Percentiles rank a stretch among this genome's conserved stretches.
Evolutionary conservation across 1,140 invertebrate genomes (phyloP).

Genomic region (Cecropterus lyciades): DNA sequence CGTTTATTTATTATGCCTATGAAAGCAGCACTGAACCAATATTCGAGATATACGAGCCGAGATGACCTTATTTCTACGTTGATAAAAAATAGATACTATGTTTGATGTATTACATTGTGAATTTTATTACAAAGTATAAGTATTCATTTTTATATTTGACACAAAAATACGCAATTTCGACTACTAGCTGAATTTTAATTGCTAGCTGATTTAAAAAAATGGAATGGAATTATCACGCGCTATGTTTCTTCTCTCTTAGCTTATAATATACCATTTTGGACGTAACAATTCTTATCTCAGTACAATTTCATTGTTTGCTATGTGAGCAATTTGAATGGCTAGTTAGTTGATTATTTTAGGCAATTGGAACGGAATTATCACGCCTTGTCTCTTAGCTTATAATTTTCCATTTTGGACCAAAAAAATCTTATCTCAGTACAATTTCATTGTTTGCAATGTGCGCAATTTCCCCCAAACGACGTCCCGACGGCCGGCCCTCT

Average conservation of each 20-base stretch:
- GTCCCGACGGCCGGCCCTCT: slow-evolving; percentile 35
- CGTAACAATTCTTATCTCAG: slow-evolving; percentile 54
- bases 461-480: slow-evolving; percentile 71
- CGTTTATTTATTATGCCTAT: slow-evolving; percentile 13
- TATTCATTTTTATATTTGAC: too few species aligned
- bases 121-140: not conserved
- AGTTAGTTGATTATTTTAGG: too few species aligned
- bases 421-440: slow-evolving; percentile 62
- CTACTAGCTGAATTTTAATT: too few species aligned
- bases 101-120: not conserved
- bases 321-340: too few species aligned
- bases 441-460: slow-evolving; percentile 77
- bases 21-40: not conserved
- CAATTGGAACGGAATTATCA: not conserved
- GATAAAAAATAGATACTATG: not conserved
- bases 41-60: slow-evolving; percentile 1
- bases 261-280: not conserved
- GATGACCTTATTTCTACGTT: not conserved
- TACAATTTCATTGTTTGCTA: slow-evolving; percentile 77
- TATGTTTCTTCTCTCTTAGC: not conserved
- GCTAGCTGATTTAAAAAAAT: too few species aligned
- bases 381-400: not conserved
- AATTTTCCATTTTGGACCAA: not conserved
- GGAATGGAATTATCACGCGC: not conserved
- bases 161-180: too few species aligned